These are phyloP conservation scores for Campylomormyrus tamandua DNA, from an alignment of 2,113 vertebrate genomes.

Conservation along the genomic window DNA sequence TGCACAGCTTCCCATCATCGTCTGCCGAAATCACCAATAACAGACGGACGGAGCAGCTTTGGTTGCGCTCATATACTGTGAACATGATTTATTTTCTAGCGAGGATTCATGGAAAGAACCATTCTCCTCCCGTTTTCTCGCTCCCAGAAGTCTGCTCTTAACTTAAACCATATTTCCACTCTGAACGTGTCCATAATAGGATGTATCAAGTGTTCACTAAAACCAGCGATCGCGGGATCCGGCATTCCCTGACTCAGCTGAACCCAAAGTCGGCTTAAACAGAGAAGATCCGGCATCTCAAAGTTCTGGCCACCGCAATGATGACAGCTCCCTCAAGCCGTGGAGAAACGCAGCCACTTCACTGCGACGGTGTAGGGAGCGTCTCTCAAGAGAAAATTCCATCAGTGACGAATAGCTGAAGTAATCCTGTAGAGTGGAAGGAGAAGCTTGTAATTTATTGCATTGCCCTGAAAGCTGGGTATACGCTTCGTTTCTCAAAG, in stretches of 20 bases:
- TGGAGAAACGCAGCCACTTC: background rate
- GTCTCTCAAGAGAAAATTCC: constrained; percentile 11
- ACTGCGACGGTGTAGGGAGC: background rate
- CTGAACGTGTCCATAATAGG: constrained; percentile 17
- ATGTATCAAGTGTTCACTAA: background rate
- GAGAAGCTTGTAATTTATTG: background rate
- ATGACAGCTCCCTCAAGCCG: background rate
- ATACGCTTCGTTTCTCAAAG: background rate
- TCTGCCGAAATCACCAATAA: constrained; percentile 3
- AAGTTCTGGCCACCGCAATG: background rate
- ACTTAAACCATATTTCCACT: constrained; percentile 16
- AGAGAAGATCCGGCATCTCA: background rate
- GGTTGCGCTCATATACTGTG: constrained; percentile 2
- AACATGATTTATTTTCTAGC: constrained; percentile 17
- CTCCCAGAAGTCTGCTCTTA: constrained; percentile 11
- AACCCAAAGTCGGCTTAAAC: background rate
- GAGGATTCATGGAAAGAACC: constrained; percentile 10
- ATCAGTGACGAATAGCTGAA: background rate
- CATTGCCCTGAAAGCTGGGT: background rate
- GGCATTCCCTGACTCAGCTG: constrained; percentile 17
- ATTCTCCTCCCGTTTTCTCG: background rate
- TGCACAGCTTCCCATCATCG: background rate
- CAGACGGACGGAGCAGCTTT: constrained; percentile 1
- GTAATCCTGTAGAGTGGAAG: background rate
- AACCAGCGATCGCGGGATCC: background rate